phyloP scores from a whole-genome alignment of 2,888 invertebrate species.

The Drosophila quinaria region DNA sequence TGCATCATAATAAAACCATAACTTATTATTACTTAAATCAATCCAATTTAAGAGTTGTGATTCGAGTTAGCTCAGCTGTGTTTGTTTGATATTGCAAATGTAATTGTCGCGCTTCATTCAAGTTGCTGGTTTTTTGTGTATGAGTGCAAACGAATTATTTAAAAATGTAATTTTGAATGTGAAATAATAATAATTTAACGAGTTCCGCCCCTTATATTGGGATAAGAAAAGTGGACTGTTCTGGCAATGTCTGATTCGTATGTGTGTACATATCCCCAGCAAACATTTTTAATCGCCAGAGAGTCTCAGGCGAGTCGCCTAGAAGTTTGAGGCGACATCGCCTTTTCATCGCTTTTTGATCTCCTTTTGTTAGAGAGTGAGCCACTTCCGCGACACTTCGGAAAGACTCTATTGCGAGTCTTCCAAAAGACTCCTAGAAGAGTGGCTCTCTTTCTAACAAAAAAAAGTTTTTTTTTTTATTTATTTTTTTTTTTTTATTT shows the following conservation, averaged over 20 bases:
- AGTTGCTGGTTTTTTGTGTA: neutral
- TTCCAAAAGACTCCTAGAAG: too few species aligned
- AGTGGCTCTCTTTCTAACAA: too few species aligned
- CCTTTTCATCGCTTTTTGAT: too few species aligned
- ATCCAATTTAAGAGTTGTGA: neutral
- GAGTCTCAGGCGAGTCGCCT: too few species aligned
- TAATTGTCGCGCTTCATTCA: slow-evolving; percentile 2
- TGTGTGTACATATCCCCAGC: neutral
- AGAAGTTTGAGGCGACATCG: too few species aligned
- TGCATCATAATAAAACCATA: neutral
- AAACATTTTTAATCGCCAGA: too few species aligned
- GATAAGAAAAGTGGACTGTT: slow-evolving; percentile 1
- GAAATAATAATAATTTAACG: neutral
- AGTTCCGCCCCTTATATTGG: slow-evolving; percentile 7
- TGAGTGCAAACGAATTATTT: neutral
- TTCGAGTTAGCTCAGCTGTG: slow-evolving; percentile 3
- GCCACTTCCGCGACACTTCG: too few species aligned
- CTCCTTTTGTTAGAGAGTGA: too few species aligned
- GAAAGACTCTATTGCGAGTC: too few species aligned
- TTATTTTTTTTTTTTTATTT: too few species aligned
- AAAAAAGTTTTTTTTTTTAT: too few species aligned
- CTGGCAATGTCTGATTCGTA: slow-evolving; percentile 3
- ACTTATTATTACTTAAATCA: neutral
- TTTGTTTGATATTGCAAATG: slow-evolving; percentile 13
- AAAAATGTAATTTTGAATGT: slow-evolving; percentile 3